Conservation (phyloP, 2,888 invertebrate species). For the Agrenia bidenticulata region DNA sequence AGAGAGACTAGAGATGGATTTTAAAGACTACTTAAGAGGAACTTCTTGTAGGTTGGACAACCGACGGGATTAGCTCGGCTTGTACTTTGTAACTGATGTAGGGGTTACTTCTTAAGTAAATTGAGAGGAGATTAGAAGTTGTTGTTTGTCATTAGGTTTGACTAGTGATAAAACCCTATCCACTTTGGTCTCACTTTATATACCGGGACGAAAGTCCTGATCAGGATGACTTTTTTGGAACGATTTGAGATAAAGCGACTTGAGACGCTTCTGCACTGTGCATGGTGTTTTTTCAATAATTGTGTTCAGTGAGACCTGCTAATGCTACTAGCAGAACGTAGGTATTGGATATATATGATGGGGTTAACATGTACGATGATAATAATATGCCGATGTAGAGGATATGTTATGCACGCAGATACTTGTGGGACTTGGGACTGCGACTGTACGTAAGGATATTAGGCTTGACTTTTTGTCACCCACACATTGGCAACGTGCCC, state of each 20-base stretch:
- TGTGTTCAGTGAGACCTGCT: not conserved
- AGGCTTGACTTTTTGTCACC: conserved; percentile 24
- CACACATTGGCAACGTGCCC: conserved; percentile 43
- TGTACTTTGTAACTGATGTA: too few relatives aligned
- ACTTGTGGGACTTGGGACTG: too few relatives aligned
- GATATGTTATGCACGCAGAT: too few relatives aligned
- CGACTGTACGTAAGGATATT: too few relatives aligned
- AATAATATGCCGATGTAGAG: too few relatives aligned
- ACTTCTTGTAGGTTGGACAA: not conserved
- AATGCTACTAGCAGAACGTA: not conserved
- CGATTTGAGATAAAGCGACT: not conserved
- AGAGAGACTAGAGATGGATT: not conserved
- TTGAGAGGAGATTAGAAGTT: not conserved
- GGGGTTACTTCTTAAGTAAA: not conserved
- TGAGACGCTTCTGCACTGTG: not conserved
- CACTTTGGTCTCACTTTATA: conserved; percentile 1
- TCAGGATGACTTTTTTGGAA: not conserved
- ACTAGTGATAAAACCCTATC: not conserved
- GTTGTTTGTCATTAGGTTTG: not conserved
- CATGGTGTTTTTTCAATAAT: not conserved
- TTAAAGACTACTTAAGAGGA: too few relatives aligned
- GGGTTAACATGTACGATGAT: too few relatives aligned
- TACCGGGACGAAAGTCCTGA: not conserved
- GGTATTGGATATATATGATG: not conserved
- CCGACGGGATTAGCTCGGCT: not conserved